A percentile compares a stretch with the other conserved stretches of the same genome.
Evolutionary conservation across 2,888 invertebrate species (phyloP).

Genomic region (Ecliptopera silaceata): DNA sequence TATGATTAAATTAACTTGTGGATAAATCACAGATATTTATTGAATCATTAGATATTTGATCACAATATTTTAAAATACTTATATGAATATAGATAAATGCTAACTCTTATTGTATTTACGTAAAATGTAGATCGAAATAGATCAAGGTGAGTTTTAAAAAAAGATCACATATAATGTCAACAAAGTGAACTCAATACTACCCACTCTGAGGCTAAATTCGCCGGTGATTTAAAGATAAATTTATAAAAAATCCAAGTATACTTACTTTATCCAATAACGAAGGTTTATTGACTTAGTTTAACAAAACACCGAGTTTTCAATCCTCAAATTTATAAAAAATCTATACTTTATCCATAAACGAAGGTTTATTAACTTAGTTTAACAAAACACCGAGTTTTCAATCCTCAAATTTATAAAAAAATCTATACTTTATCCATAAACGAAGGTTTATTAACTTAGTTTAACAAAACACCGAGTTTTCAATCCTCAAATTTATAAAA

Average conservation of each 20-base stretch:
- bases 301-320: constrained; percentile 3
- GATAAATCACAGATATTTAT: constrained; percentile 37
- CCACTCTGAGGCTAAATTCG: too few species aligned
- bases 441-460: too few species aligned
- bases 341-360: too few species aligned
- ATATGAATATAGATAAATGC: neutral
- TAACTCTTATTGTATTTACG: neutral
- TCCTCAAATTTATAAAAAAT: constrained; percentile 7
- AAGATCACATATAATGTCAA: neutral
- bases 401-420: constrained; percentile 4
- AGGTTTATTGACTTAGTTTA: too few species aligned
- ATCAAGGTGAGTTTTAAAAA: neutral
- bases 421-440: too few species aligned
- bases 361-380: too few species aligned
- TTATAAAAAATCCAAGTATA: too few species aligned
- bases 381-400: constrained; percentile 4
- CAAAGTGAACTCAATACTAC: too few species aligned
- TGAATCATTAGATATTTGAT: constrained; percentile 12
- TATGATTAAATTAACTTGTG: constrained; percentile 24
- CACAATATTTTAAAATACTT: neutral
- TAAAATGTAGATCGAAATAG: neutral
- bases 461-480: constrained; percentile 1
- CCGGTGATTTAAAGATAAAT: too few species aligned
- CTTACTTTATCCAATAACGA: too few species aligned
- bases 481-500: neutral